These are phyloP conservation scores for Mesocentrotus franciscanus DNA, from an alignment of 53 echinoderm and acorn worm species.

Conservation along the genomic window DNA sequence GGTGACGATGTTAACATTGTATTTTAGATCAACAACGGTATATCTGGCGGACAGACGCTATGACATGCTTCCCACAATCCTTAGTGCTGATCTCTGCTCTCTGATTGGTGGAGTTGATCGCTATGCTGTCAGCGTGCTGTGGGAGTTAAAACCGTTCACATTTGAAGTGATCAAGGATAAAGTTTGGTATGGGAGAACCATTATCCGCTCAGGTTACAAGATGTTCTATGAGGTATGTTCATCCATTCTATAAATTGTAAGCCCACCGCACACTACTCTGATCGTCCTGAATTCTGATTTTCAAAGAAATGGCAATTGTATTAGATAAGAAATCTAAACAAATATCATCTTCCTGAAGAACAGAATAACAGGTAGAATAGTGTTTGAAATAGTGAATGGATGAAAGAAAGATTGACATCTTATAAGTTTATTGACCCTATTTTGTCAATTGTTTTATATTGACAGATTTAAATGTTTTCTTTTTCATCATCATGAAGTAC, in stretches of 20 bases:
- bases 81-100: conserved; percentile 97
- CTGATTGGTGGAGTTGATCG: conserved; percentile 99
- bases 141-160: conserved; percentile 84
- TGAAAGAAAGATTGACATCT: neutral
- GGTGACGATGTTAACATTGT: neutral
- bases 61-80: conserved; percentile 93
- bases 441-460: too few relatives aligned
- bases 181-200: conserved; percentile 91
- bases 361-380: neutral
- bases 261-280: neutral
- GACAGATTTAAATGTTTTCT: neutral
- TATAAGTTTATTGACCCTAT: too few relatives aligned
- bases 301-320: too few relatives aligned
- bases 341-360: neutral
- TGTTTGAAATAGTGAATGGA: neutral
- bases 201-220: conserved; percentile 93
- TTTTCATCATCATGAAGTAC: too few relatives aligned
- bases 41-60: conserved; percentile 95
- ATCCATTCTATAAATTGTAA: neutral
- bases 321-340: too few relatives aligned
- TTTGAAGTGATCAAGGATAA: conserved; percentile 85
- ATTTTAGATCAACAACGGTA: conserved; percentile 89
- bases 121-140: conserved; percentile 97
- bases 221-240: conserved; percentile 98
- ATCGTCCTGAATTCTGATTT: too few relatives aligned